Evolutionary conservation across 2,888 invertebrate species (phyloP).

Genomic region (Anaspis maculata): DNA sequence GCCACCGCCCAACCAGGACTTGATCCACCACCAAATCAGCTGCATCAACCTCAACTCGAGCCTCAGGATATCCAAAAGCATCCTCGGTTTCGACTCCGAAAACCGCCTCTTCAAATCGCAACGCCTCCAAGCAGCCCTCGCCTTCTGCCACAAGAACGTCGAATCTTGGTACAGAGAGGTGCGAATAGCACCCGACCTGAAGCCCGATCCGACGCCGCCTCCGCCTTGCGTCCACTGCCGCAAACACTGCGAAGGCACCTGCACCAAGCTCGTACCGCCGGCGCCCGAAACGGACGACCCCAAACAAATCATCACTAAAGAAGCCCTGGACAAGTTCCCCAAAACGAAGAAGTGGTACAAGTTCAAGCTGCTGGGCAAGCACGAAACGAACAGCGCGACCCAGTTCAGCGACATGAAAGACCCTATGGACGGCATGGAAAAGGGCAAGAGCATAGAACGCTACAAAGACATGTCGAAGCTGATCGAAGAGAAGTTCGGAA

Average conservation of each 20-base stretch:
- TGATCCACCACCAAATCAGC: conserved; percentile 45
- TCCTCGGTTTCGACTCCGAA: conserved; percentile 55
- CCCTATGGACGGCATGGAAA: conserved; percentile 54
- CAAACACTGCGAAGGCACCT: conserved; percentile 8
- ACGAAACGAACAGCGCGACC: conserved; percentile 39
- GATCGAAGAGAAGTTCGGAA: conserved; percentile 58
- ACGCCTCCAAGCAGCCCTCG: conserved; percentile 55
- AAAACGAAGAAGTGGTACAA: conserved; percentile 62
- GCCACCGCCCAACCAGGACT: conserved; percentile 46
- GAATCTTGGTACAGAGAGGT: conserved; percentile 58
- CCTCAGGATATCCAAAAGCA: conserved; percentile 50
- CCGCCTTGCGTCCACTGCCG: conserved; percentile 12
- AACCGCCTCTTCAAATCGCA: conserved; percentile 56
- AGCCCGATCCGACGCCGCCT: no score
- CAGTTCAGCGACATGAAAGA: conserved; percentile 44
- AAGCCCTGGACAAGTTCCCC: conserved; percentile 38
- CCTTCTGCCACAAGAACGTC: conserved; percentile 56
- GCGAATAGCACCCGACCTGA: conserved; percentile 26
- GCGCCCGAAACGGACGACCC: conserved; percentile 14
- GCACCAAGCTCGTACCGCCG: neutral
- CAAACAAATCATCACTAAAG: conserved; percentile 33
- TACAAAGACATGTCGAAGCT: conserved; percentile 66
- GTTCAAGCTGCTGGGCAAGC: conserved; percentile 47
- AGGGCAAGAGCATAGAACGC: conserved; percentile 61
- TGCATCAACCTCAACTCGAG: conserved; percentile 49